Evolutionary conservation across 1,140 invertebrate genomes (phyloP).

Genomic region (Trigoniulus corallinus): DNA sequence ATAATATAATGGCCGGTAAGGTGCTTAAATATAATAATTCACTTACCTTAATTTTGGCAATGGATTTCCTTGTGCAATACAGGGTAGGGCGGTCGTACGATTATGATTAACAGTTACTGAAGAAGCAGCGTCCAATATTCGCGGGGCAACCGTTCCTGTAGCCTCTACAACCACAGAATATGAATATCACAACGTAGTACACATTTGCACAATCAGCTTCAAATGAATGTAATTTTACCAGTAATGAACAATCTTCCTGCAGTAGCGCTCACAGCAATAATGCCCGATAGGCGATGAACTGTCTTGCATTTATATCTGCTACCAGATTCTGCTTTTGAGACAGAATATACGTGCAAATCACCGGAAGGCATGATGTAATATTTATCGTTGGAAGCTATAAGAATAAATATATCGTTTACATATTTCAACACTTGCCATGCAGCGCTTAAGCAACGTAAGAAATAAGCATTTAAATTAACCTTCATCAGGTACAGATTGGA

Average conservation of each 20-base stretch:
- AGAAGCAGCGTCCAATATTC: slow-evolving; percentile 16
- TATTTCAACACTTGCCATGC: too few species aligned
- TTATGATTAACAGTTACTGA: slow-evolving; percentile 20
- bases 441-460: too few species aligned
- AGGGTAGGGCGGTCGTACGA: slow-evolving; percentile 25
- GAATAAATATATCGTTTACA: not conserved
- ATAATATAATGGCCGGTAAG: not conserved
- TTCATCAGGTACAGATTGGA: not conserved
- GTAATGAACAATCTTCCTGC: slow-evolving; percentile 88
- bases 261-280: slow-evolving; percentile 78
- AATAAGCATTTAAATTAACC: not conserved
- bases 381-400: slow-evolving; percentile 31
- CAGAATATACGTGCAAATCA: slow-evolving; percentile 82
- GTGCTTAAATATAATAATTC: too few species aligned
- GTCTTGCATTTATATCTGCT: slow-evolving; percentile 69
- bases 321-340: slow-evolving; percentile 80
- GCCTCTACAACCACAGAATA: slow-evolving; percentile 16
- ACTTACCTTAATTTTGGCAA: slow-evolving; percentile 18
- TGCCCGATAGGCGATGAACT: slow-evolving; percentile 78
- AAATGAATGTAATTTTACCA: slow-evolving; percentile 45
- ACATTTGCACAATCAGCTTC: not conserved
- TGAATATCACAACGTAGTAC: not conserved
- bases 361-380: slow-evolving; percentile 82
- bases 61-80: slow-evolving; percentile 23
- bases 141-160: slow-evolving; percentile 15